Percentiles rank a stretch among this genome's conserved stretches.
Conservation (phyloP, 1,140 invertebrate species). For the Drosophila seguyi region DNA sequence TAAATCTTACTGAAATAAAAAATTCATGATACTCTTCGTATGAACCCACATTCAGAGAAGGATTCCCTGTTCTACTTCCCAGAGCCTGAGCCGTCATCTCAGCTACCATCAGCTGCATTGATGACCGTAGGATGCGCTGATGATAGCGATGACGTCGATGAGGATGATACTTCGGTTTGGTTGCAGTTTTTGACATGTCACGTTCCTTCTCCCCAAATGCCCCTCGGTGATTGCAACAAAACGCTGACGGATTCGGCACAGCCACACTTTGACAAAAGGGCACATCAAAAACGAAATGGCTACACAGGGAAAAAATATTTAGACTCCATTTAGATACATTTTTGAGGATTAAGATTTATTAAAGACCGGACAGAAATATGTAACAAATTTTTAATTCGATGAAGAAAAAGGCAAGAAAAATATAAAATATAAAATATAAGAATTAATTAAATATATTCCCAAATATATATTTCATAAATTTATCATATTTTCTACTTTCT, state of each 20-base stretch:
- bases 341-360: too few relatives aligned
- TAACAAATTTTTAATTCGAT: too few relatives aligned
- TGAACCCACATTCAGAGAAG: neutral
- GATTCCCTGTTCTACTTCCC: neutral
- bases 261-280: constrained; percentile 34
- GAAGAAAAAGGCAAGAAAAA: too few relatives aligned
- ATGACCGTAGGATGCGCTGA: constrained; percentile 23
- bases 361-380: too few relatives aligned
- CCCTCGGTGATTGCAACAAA: constrained; percentile 49
- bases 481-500: too few relatives aligned
- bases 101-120: constrained; percentile 16
- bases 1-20: neutral
- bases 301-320: neutral
- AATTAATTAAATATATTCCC: too few relatives aligned
- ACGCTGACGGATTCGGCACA: constrained; percentile 41
- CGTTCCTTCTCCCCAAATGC: constrained; percentile 38
- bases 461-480: too few relatives aligned
- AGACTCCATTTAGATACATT: neutral
- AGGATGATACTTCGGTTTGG: constrained; percentile 35
- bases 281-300: constrained; percentile 13
- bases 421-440: too few relatives aligned
- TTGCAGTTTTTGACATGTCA: constrained; percentile 44
- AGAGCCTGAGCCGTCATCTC: constrained; percentile 4
- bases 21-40: neutral
- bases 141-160: constrained; percentile 25